Percentiles rank a stretch among this genome's conserved stretches.
Evolutionary conservation across 2,113 vertebrate species (phyloP).

Genomic region (Hippocampus mohnikei): DNA sequence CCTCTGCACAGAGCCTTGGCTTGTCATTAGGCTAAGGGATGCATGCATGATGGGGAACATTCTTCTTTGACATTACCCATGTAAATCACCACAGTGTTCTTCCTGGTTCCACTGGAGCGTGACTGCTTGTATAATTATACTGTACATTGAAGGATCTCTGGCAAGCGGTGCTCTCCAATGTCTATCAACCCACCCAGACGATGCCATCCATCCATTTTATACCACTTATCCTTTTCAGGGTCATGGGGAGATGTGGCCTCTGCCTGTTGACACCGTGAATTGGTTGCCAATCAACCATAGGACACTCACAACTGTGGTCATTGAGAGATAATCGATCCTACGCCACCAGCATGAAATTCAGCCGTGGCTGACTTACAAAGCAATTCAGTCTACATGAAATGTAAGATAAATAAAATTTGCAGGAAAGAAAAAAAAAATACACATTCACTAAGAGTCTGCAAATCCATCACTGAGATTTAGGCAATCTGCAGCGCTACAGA

Average conservation of each 20-base stretch:
- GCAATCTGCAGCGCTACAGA: background rate
- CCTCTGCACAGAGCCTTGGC: constrained; percentile 22
- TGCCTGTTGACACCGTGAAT: background rate
- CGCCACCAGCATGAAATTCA: background rate
- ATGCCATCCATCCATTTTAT: background rate
- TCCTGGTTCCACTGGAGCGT: background rate
- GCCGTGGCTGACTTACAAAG: background rate
- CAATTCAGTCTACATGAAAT: background rate
- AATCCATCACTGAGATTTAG: background rate
- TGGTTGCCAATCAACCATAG: background rate
- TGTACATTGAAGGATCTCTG: background rate
- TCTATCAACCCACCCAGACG: background rate
- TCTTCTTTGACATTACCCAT: background rate
- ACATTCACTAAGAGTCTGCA: background rate
- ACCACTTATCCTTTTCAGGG: background rate
- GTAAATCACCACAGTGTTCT: background rate
- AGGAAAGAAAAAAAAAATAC: background rate
- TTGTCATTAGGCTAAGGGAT: constrained; percentile 40
- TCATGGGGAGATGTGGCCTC: background rate
- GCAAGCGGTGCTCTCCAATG: background rate
- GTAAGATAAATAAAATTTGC: too few species aligned
- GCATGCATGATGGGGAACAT: constrained; percentile 7
- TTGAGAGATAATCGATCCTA: background rate
- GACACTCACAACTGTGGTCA: background rate
- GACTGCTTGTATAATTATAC: background rate